Evolutionary conservation across 2,113 vertebrate species (phyloP).

Genomic region (Saguinus midas): DNA sequence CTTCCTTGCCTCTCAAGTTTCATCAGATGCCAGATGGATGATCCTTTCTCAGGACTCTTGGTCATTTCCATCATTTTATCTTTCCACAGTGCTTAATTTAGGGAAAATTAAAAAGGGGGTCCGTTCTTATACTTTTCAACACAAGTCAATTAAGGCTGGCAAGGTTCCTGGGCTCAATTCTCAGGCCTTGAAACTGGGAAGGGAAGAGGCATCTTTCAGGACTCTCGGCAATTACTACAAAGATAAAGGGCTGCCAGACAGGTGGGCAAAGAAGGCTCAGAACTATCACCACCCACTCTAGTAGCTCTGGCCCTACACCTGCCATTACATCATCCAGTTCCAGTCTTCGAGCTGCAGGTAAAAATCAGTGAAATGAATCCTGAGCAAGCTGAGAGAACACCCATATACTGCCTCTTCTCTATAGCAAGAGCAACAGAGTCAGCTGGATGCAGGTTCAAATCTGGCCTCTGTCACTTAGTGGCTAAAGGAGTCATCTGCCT

Average conservation of each 20-base stretch:
- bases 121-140: constrained; percentile 23
- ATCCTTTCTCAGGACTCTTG: background rate
- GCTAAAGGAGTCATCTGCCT: background rate
- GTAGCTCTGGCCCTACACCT: background rate
- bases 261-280: background rate
- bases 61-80: background rate
- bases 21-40: background rate
- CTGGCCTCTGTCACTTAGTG: background rate
- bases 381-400: background rate
- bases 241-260: background rate
- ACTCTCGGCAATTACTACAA: background rate
- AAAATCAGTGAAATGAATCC: background rate
- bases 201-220: background rate
- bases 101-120: background rate
- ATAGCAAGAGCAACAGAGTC: background rate
- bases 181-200: background rate
- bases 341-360: background rate
- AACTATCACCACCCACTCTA: background rate
- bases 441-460: background rate
- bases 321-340: background rate
- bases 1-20: background rate
- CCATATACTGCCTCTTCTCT: background rate
- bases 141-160: background rate
- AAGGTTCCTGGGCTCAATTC: background rate
- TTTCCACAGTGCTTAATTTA: background rate